phyloP scores from a whole-genome alignment of 2,888 invertebrate genomes.

The Griposia aprilina region DNA sequence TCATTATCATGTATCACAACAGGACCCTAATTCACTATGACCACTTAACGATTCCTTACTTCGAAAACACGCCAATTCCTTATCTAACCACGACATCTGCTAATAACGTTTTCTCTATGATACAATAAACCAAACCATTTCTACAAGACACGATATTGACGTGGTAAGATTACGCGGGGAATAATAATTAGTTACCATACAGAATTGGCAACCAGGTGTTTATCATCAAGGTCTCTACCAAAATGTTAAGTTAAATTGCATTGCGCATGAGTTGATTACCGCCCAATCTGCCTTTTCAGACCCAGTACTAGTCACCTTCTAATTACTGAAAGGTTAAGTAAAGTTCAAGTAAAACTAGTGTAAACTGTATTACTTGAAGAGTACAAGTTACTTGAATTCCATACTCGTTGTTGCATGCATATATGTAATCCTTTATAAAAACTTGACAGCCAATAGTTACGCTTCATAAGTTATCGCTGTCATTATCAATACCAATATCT shows the following conservation, averaged over 20 bases:
- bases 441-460: background rate
- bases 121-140: too few relatives aligned
- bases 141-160: too few relatives aligned
- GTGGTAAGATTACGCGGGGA: too few relatives aligned
- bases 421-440: background rate
- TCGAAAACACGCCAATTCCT: too few relatives aligned
- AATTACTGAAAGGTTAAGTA: conserved; percentile 46
- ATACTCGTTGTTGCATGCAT: conserved; percentile 16
- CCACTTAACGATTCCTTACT: too few relatives aligned
- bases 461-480: conserved; percentile 2
- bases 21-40: too few relatives aligned
- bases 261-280: background rate
- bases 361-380: conserved; percentile 17
- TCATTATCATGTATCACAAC: background rate
- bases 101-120: too few relatives aligned
- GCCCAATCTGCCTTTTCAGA: background rate
- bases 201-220: too few relatives aligned
- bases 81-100: too few relatives aligned
- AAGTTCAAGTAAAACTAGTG: conserved; percentile 52
- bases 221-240: background rate
- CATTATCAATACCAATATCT: background rate
- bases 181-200: too few relatives aligned
- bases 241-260: conserved; percentile 7
- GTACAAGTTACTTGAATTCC: background rate
- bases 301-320: conserved; percentile 28